These are phyloP conservation scores for Caenorhabditis wallacei DNA, from an alignment of 2,888 invertebrate genomes.

Conservation along the genomic window DNA sequence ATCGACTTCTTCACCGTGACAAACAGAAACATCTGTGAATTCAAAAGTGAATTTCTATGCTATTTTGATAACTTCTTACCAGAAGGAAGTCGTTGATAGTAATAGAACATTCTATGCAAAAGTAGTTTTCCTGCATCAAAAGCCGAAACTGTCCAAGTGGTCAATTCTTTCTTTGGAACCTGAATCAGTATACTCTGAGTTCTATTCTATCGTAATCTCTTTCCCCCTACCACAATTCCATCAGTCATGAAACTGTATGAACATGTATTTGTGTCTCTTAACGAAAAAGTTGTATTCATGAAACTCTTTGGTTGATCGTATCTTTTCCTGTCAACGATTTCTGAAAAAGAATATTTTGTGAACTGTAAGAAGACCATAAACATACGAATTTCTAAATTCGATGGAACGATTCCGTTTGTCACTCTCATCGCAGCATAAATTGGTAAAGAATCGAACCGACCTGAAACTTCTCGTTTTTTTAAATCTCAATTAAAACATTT, in stretches of 20 bases:
- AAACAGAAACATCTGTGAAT: constrained; percentile 38
- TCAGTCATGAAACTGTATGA: constrained; percentile 37
- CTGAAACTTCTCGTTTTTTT: no score
- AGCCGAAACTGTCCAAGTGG: constrained; percentile 34
- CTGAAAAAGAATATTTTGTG: constrained; percentile 7
- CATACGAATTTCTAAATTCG: constrained; percentile 46
- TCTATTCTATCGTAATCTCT: no score
- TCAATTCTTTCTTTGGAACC: constrained; percentile 39
- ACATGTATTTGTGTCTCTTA: constrained; percentile 35
- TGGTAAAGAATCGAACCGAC: neutral
- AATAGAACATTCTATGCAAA: constrained; percentile 40
- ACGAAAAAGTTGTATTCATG: neutral
- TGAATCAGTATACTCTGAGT: constrained; percentile 9
- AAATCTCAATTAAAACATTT: no score
- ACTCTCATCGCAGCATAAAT: constrained; percentile 38
- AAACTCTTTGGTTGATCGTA: constrained; percentile 46
- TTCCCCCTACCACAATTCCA: no score
- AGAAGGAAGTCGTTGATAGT: constrained; percentile 50
- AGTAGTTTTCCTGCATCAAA: constrained; percentile 26
- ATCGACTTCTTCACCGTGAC: constrained; percentile 52
- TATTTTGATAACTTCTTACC: constrained; percentile 29
- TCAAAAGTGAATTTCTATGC: neutral
- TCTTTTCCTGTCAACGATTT: constrained; percentile 30
- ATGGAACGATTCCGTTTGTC: neutral
- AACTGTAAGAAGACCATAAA: neutral